These are phyloP conservation scores for Drosophila rubida DNA, from an alignment of 2,888 invertebrate species.

Conservation along the genomic window DNA sequence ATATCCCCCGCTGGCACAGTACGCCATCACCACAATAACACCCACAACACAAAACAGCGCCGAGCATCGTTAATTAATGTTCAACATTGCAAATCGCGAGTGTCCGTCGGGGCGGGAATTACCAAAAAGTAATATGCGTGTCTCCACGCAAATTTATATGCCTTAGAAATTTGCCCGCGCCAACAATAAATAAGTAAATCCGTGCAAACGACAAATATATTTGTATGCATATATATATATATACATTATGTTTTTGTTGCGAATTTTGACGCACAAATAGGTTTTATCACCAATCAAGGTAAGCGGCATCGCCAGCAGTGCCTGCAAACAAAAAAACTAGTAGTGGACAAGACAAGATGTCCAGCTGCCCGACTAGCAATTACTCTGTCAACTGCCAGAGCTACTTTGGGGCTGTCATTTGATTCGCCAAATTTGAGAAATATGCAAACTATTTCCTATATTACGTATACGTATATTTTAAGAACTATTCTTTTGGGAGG, in stretches of 20 bases:
- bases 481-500: not conserved
- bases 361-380: not conserved
- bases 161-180: conserved; percentile 48
- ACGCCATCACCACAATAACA: conserved; percentile 54
- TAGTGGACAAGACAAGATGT: not conserved
- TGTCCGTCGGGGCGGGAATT: conserved; percentile 61
- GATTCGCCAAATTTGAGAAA: not conserved
- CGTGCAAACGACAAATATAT: not conserved
- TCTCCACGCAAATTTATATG: conserved; percentile 49
- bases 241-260: conserved; percentile 9
- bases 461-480: not conserved
- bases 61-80: conserved; percentile 67
- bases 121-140: conserved; percentile 52
- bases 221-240: too few species aligned
- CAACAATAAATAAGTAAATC: conserved; percentile 32
- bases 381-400: not conserved
- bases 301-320: conserved; percentile 59
- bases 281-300: conserved; percentile 80
- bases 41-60: conserved; percentile 1
- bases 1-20: conserved; percentile 43
- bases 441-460: conserved; percentile 1
- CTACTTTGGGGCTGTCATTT: too few species aligned
- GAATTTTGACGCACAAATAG: conserved; percentile 65
- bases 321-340: not conserved
- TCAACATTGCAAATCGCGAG: conserved; percentile 62